Percentiles rank a stretch among this genome's conserved stretches.
Conservation (phyloP, 2,113 vertebrate species). For the Microcebus ravelobensis region DNA sequence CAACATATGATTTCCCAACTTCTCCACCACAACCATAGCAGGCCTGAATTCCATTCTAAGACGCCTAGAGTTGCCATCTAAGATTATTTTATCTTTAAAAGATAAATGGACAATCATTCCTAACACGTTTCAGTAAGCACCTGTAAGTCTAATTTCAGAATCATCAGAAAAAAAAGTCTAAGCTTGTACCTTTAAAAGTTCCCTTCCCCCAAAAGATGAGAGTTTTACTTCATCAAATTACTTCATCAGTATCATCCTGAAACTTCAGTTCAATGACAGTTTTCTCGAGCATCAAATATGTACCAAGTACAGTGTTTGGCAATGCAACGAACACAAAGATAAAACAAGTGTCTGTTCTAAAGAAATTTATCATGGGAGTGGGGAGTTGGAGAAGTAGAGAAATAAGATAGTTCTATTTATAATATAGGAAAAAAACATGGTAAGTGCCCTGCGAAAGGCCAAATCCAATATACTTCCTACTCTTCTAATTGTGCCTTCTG, state of each 20-base stretch:
- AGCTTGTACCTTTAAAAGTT: neutral
- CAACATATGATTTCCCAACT: neutral
- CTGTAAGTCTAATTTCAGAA: slow-evolving; percentile 32
- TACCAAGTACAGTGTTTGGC: neutral
- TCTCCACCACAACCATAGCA: neutral
- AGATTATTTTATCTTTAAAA: slow-evolving; percentile 45
- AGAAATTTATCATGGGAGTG: neutral
- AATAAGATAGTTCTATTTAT: neutral
- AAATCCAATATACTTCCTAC: neutral
- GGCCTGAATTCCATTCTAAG: neutral
- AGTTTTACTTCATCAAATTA: slow-evolving; percentile 35
- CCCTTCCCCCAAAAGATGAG: neutral
- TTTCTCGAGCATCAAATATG: slow-evolving; percentile 30
- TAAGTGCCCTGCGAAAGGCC: neutral
- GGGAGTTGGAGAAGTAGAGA: neutral
- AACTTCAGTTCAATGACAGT: slow-evolving; percentile 7
- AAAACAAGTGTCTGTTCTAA: neutral
- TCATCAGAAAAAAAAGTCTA: neutral
- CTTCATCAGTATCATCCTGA: neutral
- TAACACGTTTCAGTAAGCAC: slow-evolving; percentile 27
- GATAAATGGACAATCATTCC: neutral
- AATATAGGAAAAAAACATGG: neutral
- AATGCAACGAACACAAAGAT: slow-evolving; percentile 31
- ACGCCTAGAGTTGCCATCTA: neutral
- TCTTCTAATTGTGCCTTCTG: neutral